Conservation (phyloP, 2,797 vertebrate species). For the Borostomias antarcticus region DNA sequence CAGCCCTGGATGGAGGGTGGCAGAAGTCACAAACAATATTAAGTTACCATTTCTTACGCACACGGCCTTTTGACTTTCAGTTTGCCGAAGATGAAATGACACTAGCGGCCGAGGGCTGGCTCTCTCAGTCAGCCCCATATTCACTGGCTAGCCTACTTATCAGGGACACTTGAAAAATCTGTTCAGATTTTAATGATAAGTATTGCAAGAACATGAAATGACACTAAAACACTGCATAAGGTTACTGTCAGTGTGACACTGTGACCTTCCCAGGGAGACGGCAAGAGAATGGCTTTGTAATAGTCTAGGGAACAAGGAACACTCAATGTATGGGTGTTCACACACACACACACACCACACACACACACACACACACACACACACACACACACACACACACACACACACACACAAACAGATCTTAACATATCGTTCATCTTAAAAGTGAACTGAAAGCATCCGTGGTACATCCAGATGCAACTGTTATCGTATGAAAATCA, state of each 20-base stretch:
- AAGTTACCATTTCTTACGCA: background rate
- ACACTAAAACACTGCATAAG: background rate
- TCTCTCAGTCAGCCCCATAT: background rate
- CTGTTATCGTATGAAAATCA: background rate
- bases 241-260: background rate
- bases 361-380: background rate
- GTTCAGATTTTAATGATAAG: background rate
- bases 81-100: background rate
- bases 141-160: background rate
- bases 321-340: no score
- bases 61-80: background rate
- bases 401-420: background rate
- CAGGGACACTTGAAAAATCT: background rate
- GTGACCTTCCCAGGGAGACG: conserved; percentile 5
- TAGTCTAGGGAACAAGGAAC: background rate
- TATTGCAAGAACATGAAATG: background rate
- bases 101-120: background rate
- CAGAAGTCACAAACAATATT: background rate
- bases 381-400: background rate
- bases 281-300: background rate
- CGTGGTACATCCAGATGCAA: background rate
- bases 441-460: background rate
- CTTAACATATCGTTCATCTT: background rate
- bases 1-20: background rate
- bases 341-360: background rate